These are phyloP conservation scores for Cantharis flavilabris DNA, from an alignment of 2,888 invertebrate genomes.

Conservation along the genomic window DNA sequence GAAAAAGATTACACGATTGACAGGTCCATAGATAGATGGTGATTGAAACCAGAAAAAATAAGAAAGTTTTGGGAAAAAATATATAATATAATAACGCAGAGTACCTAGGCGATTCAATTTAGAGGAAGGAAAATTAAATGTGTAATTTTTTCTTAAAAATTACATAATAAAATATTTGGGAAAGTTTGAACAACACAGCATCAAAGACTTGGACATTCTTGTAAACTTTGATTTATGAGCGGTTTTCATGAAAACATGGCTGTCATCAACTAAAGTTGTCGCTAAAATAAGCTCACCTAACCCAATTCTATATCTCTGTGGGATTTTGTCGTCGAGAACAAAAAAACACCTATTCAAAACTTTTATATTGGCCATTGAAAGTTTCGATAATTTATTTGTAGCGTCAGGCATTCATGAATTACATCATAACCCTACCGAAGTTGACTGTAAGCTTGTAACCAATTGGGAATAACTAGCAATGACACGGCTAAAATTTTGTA, in stretches of 20 bases:
- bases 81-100: neutral
- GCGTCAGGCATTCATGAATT: slow-evolving; percentile 26
- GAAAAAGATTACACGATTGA: neutral
- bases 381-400: slow-evolving; percentile 31
- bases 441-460: neutral
- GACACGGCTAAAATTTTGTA: slow-evolving; percentile 12
- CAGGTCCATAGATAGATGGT: neutral
- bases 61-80: neutral
- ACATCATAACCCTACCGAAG: slow-evolving; percentile 22
- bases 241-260: slow-evolving; percentile 25
- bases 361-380: slow-evolving; percentile 31
- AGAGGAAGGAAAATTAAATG: neutral
- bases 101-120: neutral
- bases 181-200: neutral
- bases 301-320: slow-evolving; percentile 26
- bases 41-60: neutral
- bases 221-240: slow-evolving; percentile 27
- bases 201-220: slow-evolving; percentile 14
- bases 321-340: slow-evolving; percentile 12
- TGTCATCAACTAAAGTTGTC: slow-evolving; percentile 25
- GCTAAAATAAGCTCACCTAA: slow-evolving; percentile 24
- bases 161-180: neutral
- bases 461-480: slow-evolving; percentile 18
- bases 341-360: slow-evolving; percentile 29
- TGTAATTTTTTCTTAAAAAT: neutral